These are phyloP conservation scores for Ecliptopera silaceata DNA, from an alignment of 2,888 invertebrate species.

Conservation along the genomic window DNA sequence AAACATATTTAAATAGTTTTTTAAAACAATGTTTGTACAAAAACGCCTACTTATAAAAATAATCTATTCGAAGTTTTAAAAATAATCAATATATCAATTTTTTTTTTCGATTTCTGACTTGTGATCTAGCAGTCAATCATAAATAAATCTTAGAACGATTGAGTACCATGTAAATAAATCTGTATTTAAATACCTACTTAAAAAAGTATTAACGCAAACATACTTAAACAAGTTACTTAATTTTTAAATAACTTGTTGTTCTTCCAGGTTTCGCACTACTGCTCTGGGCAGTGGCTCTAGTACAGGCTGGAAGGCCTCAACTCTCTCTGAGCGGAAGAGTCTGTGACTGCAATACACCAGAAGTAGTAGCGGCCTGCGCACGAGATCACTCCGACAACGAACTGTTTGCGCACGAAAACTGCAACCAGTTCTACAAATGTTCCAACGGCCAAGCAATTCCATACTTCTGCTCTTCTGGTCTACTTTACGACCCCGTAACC, in stretches of 20 bases:
- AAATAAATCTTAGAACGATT: too few relatives aligned
- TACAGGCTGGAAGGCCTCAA: conserved; percentile 42
- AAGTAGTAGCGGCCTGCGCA: conserved; percentile 45
- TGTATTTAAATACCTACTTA: too few relatives aligned
- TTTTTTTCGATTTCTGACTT: too few relatives aligned
- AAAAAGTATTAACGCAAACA: too few relatives aligned
- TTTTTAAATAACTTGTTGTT: not conserved
- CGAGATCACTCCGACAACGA: conserved; percentile 39
- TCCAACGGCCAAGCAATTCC: conserved; percentile 39
- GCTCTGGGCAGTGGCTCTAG: conserved; percentile 56
- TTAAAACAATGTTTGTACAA: too few relatives aligned
- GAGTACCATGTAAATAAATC: too few relatives aligned
- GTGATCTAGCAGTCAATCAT: too few relatives aligned
- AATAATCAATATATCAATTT: too few relatives aligned
- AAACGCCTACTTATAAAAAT: too few relatives aligned
- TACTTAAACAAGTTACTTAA: not conserved
- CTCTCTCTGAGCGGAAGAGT: conserved; percentile 40
- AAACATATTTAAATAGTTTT: too few relatives aligned
- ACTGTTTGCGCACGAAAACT: conserved; percentile 50
- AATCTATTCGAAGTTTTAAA: too few relatives aligned
- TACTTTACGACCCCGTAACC: conserved; percentile 41
- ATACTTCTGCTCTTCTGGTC: conserved; percentile 32
- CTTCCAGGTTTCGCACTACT: conserved; percentile 56
- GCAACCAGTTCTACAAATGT: conserved; percentile 51
- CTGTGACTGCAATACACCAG: conserved; percentile 43